phyloP scores from a whole-genome alignment of 2,888 invertebrate genomes.

The Lissocephala sabroskyi region DNA sequence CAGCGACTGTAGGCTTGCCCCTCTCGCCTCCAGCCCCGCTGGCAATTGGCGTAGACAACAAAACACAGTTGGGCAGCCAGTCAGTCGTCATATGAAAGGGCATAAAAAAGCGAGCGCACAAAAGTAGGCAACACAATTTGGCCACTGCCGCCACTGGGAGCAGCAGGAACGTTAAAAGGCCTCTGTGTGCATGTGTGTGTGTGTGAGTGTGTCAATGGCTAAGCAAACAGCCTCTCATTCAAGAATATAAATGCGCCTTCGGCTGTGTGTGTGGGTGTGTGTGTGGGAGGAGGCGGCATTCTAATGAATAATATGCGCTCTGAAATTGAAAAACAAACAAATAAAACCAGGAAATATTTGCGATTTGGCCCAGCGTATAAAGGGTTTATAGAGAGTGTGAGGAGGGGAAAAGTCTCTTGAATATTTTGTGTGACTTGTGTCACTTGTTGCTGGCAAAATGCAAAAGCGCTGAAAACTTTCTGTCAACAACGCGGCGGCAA shows the following conservation, averaged over 20 bases:
- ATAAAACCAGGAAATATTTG: slow-evolving; percentile 26
- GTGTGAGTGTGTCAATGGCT: slow-evolving; percentile 48
- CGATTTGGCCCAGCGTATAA: too few relatives aligned
- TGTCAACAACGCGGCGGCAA: too few relatives aligned
- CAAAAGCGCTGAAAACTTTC: too few relatives aligned
- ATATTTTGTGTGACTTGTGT: too few relatives aligned
- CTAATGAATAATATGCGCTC: slow-evolving; percentile 49
- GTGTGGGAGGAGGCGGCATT: slow-evolving; percentile 10
- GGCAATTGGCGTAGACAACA: slow-evolving; percentile 4
- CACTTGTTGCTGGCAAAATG: too few relatives aligned
- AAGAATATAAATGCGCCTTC: too few relatives aligned
- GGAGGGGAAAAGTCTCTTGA: too few relatives aligned
- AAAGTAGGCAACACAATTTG: slow-evolving; percentile 53
- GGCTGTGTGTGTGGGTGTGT: background rate
- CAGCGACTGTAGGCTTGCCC: too few relatives aligned
- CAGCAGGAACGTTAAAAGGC: slow-evolving; percentile 43
- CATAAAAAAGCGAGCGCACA: slow-evolving; percentile 6
- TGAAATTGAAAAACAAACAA: slow-evolving; percentile 63
- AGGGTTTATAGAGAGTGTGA: too few relatives aligned
- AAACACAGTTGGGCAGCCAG: background rate
- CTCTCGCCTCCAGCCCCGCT: slow-evolving; percentile 33
- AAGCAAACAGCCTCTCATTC: too few relatives aligned
- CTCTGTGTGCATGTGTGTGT: too few relatives aligned
- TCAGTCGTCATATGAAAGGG: slow-evolving; percentile 1
- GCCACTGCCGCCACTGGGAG: background rate